phyloP scores from a whole-genome alignment of 2,888 invertebrate genomes.

The Yponomeuta cagnagella region DNA sequence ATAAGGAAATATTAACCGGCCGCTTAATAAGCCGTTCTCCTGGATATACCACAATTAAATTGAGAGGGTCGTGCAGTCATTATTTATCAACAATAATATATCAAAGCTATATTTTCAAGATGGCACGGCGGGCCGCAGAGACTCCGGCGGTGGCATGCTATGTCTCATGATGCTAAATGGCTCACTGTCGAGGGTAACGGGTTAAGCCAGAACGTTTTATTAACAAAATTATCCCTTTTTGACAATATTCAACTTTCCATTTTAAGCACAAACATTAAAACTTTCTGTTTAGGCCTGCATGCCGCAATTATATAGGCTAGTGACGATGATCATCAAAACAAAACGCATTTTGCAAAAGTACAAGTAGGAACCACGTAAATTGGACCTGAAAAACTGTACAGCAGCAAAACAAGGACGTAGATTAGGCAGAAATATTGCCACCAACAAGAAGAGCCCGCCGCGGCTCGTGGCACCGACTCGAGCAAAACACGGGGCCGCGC shows the following conservation, averaged over 20 bases:
- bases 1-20: slow-evolving; percentile 73
- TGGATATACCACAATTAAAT: slow-evolving; percentile 73
- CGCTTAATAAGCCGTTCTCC: slow-evolving; percentile 71
- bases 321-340: too few species aligned
- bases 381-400: background rate
- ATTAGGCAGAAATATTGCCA: slow-evolving; percentile 39
- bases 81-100: slow-evolving; percentile 76
- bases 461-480: slow-evolving; percentile 33
- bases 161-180: slow-evolving; percentile 29
- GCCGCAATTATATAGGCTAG: too few species aligned
- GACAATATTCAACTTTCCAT: background rate
- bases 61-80: slow-evolving; percentile 67
- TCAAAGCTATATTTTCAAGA: slow-evolving; percentile 73
- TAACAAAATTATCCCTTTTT: background rate
- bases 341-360: background rate
- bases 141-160: slow-evolving; percentile 24
- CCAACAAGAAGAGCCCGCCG: slow-evolving; percentile 43
- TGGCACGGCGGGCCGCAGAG: slow-evolving; percentile 58
- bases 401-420: slow-evolving; percentile 26
- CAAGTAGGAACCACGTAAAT: background rate
- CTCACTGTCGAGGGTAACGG: slow-evolving; percentile 5
- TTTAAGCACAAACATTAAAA: background rate
- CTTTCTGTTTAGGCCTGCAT: too few species aligned
- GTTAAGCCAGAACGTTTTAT: background rate
- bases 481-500: slow-evolving; percentile 52